Evolutionary conservation across 2,888 invertebrate genomes (phyloP).

Genomic region (Hylaea fasciaria): DNA sequence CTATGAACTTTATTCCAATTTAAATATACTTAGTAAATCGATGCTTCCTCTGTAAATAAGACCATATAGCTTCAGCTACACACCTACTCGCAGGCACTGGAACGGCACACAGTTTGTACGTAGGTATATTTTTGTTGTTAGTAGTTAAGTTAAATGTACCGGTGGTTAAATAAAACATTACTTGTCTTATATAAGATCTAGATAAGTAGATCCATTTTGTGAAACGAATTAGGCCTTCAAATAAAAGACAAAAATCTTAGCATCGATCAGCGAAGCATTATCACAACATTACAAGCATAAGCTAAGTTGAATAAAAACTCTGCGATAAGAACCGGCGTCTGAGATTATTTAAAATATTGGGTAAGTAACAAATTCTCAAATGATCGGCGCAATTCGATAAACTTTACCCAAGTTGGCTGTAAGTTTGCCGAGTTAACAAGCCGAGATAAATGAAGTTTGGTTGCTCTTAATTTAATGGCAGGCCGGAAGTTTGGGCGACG

Average conservation of each 20-base stretch:
- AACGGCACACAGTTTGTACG: too few relatives aligned
- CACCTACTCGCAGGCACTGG: too few relatives aligned
- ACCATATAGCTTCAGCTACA: slow-evolving; percentile 26
- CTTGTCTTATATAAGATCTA: neutral
- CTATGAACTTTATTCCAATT: slow-evolving; percentile 66
- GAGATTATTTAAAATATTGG: slow-evolving; percentile 79
- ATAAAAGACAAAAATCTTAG: neutral
- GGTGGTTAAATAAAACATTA: neutral
- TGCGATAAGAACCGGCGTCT: slow-evolving; percentile 68
- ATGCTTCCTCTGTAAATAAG: slow-evolving; percentile 62
- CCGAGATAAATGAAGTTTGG: slow-evolving; percentile 83
- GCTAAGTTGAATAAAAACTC: slow-evolving; percentile 59
- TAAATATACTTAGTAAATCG: slow-evolving; percentile 66
- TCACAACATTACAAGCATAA: slow-evolving; percentile 44
- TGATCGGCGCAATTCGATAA: slow-evolving; percentile 81
- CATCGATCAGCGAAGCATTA: slow-evolving; percentile 43
- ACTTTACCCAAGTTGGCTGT: slow-evolving; percentile 69
- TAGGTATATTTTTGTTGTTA: too few relatives aligned
- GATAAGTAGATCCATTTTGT: neutral
- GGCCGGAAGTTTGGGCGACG: slow-evolving; percentile 75
- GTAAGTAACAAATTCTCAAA: slow-evolving; percentile 80
- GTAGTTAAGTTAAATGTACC: too few relatives aligned
- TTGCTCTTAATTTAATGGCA: slow-evolving; percentile 82
- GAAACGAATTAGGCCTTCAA: neutral
- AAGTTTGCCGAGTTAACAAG: slow-evolving; percentile 78